Evolutionary conservation across 2,797 vertebrate species (phyloP).

Genomic region (Pampus argenteus): DNA sequence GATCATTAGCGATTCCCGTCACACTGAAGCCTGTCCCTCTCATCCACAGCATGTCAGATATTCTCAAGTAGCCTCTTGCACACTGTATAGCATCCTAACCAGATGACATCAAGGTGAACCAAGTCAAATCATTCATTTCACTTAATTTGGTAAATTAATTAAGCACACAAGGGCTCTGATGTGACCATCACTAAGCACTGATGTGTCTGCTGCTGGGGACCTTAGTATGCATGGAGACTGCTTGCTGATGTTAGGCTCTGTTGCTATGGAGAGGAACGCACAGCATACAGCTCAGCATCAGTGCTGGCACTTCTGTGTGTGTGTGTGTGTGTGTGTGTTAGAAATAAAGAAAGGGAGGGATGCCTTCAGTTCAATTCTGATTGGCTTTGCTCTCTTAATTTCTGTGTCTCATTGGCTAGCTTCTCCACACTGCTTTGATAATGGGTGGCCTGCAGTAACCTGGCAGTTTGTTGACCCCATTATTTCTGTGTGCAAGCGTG

Average conservation of each 20-base stretch:
- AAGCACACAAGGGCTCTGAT: neutral
- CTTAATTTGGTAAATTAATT: neutral
- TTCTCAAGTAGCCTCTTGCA: conserved; percentile 26
- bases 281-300: conserved; percentile 68
- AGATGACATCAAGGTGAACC: conserved; percentile 19
- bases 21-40: conserved; percentile 65
- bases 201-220: conserved; percentile 24
- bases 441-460: conserved; percentile 73
- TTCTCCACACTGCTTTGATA: conserved; percentile 49
- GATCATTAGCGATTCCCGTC: conserved; percentile 81
- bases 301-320: conserved; percentile 38
- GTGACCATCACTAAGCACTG: conserved; percentile 1
- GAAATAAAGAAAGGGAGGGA: conserved; percentile 64
- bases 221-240: conserved; percentile 72
- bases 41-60: conserved; percentile 55
- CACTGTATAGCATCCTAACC: neutral
- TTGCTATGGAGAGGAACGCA: conserved; percentile 80
- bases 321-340: conserved; percentile 44
- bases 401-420: conserved; percentile 64
- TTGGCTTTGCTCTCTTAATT: conserved; percentile 61
- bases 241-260: conserved; percentile 76
- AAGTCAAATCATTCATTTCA: neutral
- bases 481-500: conserved; percentile 41
- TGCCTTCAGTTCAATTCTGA: conserved; percentile 54
- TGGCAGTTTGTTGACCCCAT: conserved; percentile 78